phyloP scores from a whole-genome alignment of 2,113 vertebrate species.

The Pimephales promelas region DNA sequence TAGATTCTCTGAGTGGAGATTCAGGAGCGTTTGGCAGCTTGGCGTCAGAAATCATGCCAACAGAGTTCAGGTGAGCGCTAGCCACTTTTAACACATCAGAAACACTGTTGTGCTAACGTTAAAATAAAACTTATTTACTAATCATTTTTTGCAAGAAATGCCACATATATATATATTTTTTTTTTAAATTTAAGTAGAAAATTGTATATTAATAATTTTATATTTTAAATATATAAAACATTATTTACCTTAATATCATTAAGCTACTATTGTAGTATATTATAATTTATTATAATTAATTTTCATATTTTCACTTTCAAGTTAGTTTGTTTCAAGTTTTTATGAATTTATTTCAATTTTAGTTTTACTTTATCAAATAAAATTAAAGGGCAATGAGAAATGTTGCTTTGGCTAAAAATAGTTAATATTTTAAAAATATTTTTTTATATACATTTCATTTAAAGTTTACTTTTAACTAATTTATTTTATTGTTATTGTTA shows the following conservation, averaged over 20 bases:
- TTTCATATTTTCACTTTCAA: not conserved
- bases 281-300: not conserved
- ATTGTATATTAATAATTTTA: too few relatives aligned
- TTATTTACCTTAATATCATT: not conserved
- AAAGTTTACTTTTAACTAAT: too few relatives aligned
- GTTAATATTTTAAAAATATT: too few relatives aligned
- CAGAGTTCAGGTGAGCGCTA: slow-evolving; percentile 82
- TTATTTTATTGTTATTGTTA: not conserved
- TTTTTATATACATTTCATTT: too few relatives aligned
- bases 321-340: not conserved
- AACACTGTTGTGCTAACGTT: not conserved
- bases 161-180: not conserved
- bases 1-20: slow-evolving; percentile 74
- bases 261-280: not conserved
- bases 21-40: slow-evolving; percentile 77
- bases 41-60: slow-evolving; percentile 87
- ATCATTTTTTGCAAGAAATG: not conserved
- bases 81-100: not conserved
- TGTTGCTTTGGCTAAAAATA: too few relatives aligned
- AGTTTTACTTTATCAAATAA: too few relatives aligned
- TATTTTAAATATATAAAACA: too few relatives aligned
- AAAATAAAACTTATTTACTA: not conserved
- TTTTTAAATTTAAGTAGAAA: not conserved
- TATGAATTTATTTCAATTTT: too few relatives aligned
- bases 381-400: too few relatives aligned